These are phyloP conservation scores for Vespertilio murinus DNA, from an alignment of 2,797 vertebrate genomes.

Conservation along the genomic window DNA sequence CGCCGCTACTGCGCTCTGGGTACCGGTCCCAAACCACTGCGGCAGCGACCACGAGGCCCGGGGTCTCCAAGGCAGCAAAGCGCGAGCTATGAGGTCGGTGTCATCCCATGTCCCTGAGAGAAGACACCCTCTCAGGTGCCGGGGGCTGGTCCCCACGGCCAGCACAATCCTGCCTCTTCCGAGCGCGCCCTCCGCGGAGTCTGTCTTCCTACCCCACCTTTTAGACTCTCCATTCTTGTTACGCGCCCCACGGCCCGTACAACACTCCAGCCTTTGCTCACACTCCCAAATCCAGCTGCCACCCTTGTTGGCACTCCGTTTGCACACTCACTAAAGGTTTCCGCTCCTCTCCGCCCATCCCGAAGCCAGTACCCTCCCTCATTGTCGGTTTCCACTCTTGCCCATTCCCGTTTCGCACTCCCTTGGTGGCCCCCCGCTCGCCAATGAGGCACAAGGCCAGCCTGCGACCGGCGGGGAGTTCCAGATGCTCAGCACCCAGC, in stretches of 20 bases:
- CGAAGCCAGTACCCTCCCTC: accelerated
- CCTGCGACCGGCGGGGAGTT: neutral
- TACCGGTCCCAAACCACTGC: neutral
- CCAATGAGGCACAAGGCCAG: neutral
- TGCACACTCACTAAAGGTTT: neutral
- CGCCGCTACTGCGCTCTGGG: no score
- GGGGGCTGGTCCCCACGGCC: neutral
- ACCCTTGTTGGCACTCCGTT: no score
- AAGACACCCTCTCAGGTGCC: neutral
- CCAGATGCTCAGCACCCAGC: neutral
- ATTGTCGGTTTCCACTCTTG: neutral
- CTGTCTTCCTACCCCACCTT: no score
- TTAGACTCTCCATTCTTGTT: neutral
- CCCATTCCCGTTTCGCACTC: neutral
- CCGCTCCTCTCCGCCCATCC: neutral
- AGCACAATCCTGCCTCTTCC: neutral
- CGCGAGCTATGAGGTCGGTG: neutral
- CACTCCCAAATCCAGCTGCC: neutral
- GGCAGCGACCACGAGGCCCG: neutral
- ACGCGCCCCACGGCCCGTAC: neutral
- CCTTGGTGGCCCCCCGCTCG: no score
- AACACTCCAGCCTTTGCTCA: neutral
- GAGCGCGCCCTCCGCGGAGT: neutral
- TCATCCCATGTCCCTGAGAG: neutral
- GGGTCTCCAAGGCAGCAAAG: neutral